phyloP scores from a whole-genome alignment of 2,113 vertebrate genomes.

The Elaphurus davidianus region DNA sequence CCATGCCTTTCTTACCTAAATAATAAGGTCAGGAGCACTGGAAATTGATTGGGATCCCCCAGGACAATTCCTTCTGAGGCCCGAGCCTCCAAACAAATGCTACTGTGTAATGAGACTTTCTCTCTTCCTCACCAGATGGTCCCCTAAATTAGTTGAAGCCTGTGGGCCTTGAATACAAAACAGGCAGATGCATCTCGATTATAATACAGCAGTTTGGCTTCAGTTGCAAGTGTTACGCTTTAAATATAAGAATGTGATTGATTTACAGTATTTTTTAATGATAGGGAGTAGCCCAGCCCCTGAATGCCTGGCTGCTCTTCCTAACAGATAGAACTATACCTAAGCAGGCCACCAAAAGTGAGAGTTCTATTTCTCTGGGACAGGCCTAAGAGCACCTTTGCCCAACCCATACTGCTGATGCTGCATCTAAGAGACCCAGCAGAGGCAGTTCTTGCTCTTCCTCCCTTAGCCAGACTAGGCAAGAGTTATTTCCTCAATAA shows the following conservation, averaged over 20 bases:
- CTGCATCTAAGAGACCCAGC: background rate
- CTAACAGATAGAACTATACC: background rate
- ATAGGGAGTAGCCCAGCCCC: background rate
- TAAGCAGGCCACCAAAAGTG: background rate
- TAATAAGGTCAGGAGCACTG: background rate
- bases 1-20: background rate
- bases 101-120: slow-evolving; percentile 25
- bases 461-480: background rate
- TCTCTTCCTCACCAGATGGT: slow-evolving; percentile 34
- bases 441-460: background rate
- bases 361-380: background rate
- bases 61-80: background rate
- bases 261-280: slow-evolving; percentile 34
- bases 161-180: slow-evolving; percentile 47
- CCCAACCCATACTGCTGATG: background rate
- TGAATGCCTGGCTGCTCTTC: background rate
- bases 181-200: background rate
- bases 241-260: slow-evolving; percentile 23
- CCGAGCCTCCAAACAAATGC: background rate
- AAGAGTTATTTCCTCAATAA: background rate
- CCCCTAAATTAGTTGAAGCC: slow-evolving; percentile 42
- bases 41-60: background rate
- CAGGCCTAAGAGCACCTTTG: background rate
- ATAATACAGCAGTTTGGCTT: slow-evolving; percentile 27
- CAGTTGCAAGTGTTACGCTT: slow-evolving; percentile 16